Conservation (phyloP, 1,140 invertebrate species). For the Cryptotermes secundus region DNA sequence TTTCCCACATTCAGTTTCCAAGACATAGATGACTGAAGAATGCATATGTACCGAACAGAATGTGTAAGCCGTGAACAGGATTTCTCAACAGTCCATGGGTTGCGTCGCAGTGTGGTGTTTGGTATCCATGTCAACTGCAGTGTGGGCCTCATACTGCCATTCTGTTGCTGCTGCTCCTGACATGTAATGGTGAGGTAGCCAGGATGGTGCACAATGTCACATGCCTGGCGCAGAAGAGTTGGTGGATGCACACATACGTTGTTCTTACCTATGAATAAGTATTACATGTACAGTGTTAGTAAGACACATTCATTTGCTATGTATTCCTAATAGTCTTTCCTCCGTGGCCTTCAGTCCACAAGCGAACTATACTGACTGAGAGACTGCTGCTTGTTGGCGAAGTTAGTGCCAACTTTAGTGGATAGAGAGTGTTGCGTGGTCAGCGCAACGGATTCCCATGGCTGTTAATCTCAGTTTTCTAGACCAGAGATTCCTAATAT, state of each 20-base stretch:
- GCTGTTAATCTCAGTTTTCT: too few relatives aligned
- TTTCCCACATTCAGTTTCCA: neutral
- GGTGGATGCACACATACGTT: constrained; percentile 96
- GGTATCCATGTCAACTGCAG: constrained; percentile 92
- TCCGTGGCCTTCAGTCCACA: too few relatives aligned
- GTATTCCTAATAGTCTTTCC: too few relatives aligned
- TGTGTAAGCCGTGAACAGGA: neutral
- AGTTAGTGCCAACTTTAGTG: too few relatives aligned
- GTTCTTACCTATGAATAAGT: constrained; percentile 61
- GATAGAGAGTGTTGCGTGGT: too few relatives aligned
- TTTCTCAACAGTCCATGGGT: constrained; percentile 74
- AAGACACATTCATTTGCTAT: too few relatives aligned
- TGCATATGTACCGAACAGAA: neutral
- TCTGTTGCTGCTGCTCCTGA: constrained; percentile 61
- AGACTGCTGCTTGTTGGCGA: too few relatives aligned
- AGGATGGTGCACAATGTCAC: constrained; percentile 83
- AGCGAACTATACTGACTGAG: too few relatives aligned
- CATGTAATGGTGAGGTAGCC: constrained; percentile 87
- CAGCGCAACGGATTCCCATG: too few relatives aligned
- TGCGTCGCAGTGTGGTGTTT: constrained; percentile 83
- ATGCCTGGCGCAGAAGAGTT: constrained; percentile 71
- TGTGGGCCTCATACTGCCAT: constrained; percentile 73
- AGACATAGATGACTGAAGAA: too few relatives aligned
- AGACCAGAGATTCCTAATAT: too few relatives aligned
- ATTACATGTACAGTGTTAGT: too few relatives aligned